Percentiles rank a stretch among this genome's conserved stretches.
Conservation (phyloP, 37 sponge, comb jelly and placozoan genomes). For the Agelas oroides region DNA sequence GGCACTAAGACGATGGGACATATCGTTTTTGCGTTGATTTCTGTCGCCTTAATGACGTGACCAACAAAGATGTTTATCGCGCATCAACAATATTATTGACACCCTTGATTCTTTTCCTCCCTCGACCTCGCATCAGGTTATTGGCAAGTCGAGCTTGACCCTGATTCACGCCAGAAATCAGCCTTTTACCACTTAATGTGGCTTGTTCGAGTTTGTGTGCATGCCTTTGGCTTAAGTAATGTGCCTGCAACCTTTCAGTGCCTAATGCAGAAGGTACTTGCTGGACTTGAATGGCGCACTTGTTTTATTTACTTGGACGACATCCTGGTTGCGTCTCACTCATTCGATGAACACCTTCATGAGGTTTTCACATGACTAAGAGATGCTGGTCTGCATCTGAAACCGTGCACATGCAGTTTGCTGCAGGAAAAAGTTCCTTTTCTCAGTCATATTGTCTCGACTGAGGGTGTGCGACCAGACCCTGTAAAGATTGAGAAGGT, state of each 20-base stretch:
- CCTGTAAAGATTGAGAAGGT: constrained; percentile 26
- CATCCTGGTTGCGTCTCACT: not conserved
- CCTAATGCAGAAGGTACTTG: not conserved
- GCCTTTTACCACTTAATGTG: constrained; percentile 44
- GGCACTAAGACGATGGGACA: too few relatives aligned
- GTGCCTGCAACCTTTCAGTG: constrained; percentile 40
- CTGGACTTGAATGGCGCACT: not conserved
- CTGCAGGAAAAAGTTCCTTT: constrained; percentile 12
- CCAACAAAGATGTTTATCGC: constrained; percentile 65
- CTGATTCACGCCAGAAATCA: constrained; percentile 21
- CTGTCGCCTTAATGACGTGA: constrained; percentile 36
- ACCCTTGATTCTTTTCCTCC: constrained; percentile 36
- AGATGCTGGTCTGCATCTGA: constrained; percentile 23
- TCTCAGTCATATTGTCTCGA: constrained; percentile 28
- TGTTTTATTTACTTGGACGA: not conserved
- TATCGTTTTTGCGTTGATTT: constrained; percentile 63
- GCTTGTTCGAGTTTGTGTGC: constrained; percentile 32
- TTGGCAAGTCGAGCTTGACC: constrained; percentile 59
- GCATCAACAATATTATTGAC: too few relatives aligned
- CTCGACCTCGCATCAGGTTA: constrained; percentile 74
- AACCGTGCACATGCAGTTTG: constrained; percentile 20
- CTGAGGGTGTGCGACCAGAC: constrained; percentile 28
- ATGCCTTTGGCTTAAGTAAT: constrained; percentile 67
- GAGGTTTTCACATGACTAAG: constrained; percentile 35
- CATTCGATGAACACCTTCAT: constrained; percentile 10